Base-by-base conservation (phyloP, 2,888 invertebrate genomes). In the Pollenia griseotomentosa region DNA sequence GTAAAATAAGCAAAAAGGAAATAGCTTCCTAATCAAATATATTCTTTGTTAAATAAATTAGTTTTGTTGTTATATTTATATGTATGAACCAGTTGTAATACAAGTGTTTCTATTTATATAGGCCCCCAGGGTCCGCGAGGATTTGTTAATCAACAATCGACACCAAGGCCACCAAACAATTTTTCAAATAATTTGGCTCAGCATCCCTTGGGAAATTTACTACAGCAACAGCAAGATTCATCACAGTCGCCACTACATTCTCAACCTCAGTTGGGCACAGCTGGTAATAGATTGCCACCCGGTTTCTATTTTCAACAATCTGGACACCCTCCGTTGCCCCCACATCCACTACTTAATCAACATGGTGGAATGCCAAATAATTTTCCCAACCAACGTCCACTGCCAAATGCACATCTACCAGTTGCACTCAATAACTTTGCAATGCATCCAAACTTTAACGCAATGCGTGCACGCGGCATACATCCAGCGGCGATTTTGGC, bases 351-450 rank as follows among this genome's bases (percentile, higher is more conserved):
- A 40, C 83, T 92, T 19, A 91, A 90, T 70, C 91, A 90, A 46
- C 91, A 92, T 68, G 88, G 88, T 11, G 59, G 90, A 74, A 88
- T 90, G 33, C 88, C 90, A 42, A 91, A 90, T 80, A 91, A 91
- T 57, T 89, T 90, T 59, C 89, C 89, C 46, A 91, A 88, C 75
- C 91, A 90, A 71, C 90, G 91, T 61, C 88, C 92, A 90, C 90
- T 92, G 89, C 91, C 92, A 88, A 92, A 89, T 84, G 89, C 91
- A 53, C 92, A 92, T 89, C 89, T 94, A 70, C 93, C 93, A 51
- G 90, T 94, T 90, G 92, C 92, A 90, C 90, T 94, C 88, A 94
- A 92, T 92, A 92, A 94, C 91, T 90, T 94, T 91, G 92, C 94
- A 33, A 93, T 93, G 92, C 93, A 93, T 90, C 93, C 93, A 6